Conservation (phyloP, 1,140 invertebrate genomes). For the Diploscapter pachys region DNA sequence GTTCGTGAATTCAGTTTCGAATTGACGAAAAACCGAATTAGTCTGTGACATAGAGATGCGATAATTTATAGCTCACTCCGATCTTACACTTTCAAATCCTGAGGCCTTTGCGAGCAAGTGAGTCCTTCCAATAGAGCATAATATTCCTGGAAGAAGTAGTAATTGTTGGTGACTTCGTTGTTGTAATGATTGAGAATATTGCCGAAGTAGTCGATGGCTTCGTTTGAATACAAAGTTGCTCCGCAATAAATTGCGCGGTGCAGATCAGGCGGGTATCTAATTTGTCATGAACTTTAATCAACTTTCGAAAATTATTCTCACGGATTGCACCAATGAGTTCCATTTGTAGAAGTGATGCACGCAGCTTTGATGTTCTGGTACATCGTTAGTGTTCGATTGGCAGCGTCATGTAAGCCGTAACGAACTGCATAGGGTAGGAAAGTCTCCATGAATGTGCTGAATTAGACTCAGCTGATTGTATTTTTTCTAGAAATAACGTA, state of each 20-base stretch:
- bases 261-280: conserved; percentile 16
- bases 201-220: conserved; percentile 20
- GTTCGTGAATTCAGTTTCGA: conserved; percentile 19
- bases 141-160: conserved; percentile 37
- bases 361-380: conserved; percentile 22
- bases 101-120: conserved; percentile 23
- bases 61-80: background rate
- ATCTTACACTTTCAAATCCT: conserved; percentile 16
- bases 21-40: conserved; percentile 20
- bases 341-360: conserved; percentile 17
- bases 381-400: conserved; percentile 22
- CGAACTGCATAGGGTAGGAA: conserved; percentile 33
- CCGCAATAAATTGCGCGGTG: conserved; percentile 33
- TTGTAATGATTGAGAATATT: conserved; percentile 23
- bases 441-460: conserved; percentile 22
- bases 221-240: conserved; percentile 20
- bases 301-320: too few relatives aligned
- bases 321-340: conserved; percentile 35
- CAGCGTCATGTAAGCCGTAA: conserved; percentile 22
- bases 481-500: conserved; percentile 1
- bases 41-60: conserved; percentile 5
- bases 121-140: conserved; percentile 28
- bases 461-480: background rate
- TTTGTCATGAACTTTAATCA: too few relatives aligned
- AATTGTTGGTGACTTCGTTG: conserved; percentile 24